Base-by-base conservation (phyloP, 2,888 invertebrate species). In the Rhingia campestris region DNA sequence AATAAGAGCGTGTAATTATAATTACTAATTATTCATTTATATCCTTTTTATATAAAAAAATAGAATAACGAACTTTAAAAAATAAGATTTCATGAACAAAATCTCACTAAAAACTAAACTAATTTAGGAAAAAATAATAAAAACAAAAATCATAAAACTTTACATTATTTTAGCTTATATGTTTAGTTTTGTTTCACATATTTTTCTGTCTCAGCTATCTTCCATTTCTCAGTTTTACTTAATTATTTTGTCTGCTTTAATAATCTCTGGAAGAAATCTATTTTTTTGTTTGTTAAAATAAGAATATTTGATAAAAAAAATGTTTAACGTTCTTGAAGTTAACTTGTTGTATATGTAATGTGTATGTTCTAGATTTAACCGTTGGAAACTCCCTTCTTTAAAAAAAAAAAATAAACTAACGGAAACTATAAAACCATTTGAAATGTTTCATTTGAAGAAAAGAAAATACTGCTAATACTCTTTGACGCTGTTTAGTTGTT, bases 1-100 rank as follows among this genome's bases (percentile, higher is more conserved):
- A 74, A 82, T 79, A 69, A 79, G 79, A 82, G 79, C 56, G 77
- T 67, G 47, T 79, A 79, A 73, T 82, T 70, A 58, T 69, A 76
- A 61, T 82, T 77, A 69, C 45, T 73, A 54, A 63, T 82, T 53
- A 56, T 73, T 73, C 73, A 39, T 74, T 69, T 74, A 64, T 79
- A 79, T 82, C 64, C 41, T 41, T 74, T 56, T 79, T 64, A 79
- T 64, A 79, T 69, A 67, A 47, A 73, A 79, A 53, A 76, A 81
- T 58, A 59, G 12, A 61, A 69, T 58, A 82, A 82, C 82, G 45
- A 82, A 74, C 73, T 73, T 66, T 61, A 56, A 72, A 58, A 66
- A 70, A 56, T 37, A 30, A 37, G n/a, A 49, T 30, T 53, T 66
- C 22, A 69, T 61, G 45, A 76, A 53, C 47, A 67, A 61, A 61